Conservation (phyloP, 2,797 vertebrate genomes). For the Caiman crocodilus region DNA sequence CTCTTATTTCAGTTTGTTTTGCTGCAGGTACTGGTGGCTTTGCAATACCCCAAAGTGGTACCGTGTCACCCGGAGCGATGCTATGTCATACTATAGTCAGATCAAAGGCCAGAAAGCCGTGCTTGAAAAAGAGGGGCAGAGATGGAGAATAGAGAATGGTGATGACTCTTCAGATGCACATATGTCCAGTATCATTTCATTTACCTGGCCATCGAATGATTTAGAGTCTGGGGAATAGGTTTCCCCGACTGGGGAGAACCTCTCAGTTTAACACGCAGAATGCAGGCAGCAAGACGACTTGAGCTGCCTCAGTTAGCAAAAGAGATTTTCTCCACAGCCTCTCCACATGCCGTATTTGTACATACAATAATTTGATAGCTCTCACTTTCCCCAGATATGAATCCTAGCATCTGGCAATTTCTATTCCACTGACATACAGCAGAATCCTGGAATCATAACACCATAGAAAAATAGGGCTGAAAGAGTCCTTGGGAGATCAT, state of each 20-base stretch:
- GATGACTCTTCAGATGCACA: neutral
- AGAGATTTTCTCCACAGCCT: neutral
- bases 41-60: neutral
- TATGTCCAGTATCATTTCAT: neutral
- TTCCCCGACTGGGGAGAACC: neutral
- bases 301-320: neutral
- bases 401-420: neutral
- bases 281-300: neutral
- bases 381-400: neutral
- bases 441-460: neutral
- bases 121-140: neutral
- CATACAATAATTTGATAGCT: neutral
- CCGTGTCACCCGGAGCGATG: accelerated
- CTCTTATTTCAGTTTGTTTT: neutral
- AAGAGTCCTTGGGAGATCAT: no score
- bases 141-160: neutral
- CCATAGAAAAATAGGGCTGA: no score
- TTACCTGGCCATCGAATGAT: neutral
- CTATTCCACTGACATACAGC: neutral
- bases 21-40: neutral
- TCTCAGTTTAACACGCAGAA: neutral
- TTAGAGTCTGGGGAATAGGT: neutral
- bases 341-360: neutral
- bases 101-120: neutral
- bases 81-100: neutral